Evolutionary conservation across 2,888 invertebrate species (phyloP).

Genomic region (Subacronicta megacephala): DNA sequence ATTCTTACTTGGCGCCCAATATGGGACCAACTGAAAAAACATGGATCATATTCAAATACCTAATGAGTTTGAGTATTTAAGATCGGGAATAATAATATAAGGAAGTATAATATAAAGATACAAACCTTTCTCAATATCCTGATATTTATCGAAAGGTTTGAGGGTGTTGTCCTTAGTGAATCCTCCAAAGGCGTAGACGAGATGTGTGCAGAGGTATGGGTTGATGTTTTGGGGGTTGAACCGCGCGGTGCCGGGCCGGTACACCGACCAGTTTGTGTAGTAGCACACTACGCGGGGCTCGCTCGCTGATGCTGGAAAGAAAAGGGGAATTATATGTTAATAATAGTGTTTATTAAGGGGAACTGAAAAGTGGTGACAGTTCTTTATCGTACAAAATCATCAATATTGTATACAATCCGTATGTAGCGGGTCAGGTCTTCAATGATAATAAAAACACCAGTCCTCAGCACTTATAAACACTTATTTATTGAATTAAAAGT

Average conservation of each 20-base stretch:
- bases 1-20: slow-evolving; percentile 12
- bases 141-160: slow-evolving; percentile 98
- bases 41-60: no score
- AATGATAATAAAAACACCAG: no score
- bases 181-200: slow-evolving; percentile 97
- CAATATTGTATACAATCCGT: no score
- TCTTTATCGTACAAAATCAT: no score
- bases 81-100: no score
- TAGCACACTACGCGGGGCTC: slow-evolving; percentile 96
- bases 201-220: slow-evolving; percentile 97
- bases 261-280: slow-evolving; percentile 98
- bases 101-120: slow-evolving; percentile 77
- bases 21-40: background rate
- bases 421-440: no score
- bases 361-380: no score
- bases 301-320: slow-evolving; percentile 70
- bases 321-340: background rate
- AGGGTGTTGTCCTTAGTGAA: slow-evolving; percentile 97
- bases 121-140: slow-evolving; percentile 97
- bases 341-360: no score
- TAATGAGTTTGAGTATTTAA: no score
- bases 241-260: slow-evolving; percentile 96
- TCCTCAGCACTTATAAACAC: no score
- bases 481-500: no score
- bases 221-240: slow-evolving; percentile 98